These are phyloP conservation scores for Haliclona indistincta DNA, from an alignment of 37 sponge, comb jelly and placozoan genomes.

Conservation along the genomic window DNA sequence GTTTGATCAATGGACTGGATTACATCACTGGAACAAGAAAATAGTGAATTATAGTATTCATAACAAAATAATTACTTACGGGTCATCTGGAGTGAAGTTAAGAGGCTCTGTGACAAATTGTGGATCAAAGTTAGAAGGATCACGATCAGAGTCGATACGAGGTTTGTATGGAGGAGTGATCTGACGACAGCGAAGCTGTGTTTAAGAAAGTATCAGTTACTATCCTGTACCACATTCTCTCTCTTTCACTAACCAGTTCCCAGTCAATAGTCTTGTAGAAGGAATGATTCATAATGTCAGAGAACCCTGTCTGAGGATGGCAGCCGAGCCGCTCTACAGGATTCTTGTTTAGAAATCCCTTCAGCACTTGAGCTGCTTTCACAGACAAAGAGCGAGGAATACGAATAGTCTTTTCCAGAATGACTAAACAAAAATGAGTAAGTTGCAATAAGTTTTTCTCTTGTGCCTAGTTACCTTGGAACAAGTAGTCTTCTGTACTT, in stretches of 20 bases:
- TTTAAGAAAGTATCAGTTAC: background rate
- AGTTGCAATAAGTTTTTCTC: background rate
- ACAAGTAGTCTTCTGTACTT: conserved; percentile 95
- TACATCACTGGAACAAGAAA: conserved; percentile 44
- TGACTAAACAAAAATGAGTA: conserved; percentile 49
- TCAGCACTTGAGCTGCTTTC: conserved; percentile 73
- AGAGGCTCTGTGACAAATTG: conserved; percentile 86
- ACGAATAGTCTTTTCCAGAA: conserved; percentile 93
- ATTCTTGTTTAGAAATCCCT: conserved; percentile 38
- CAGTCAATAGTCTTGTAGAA: conserved; percentile 95
- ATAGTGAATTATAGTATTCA: background rate
- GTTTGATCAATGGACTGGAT: conserved; percentile 85
- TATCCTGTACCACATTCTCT: background rate
- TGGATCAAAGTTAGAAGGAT: conserved; percentile 94
- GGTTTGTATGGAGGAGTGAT: conserved; percentile 96
- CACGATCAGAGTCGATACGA: conserved; percentile 72
- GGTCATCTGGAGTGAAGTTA: conserved; percentile 93
- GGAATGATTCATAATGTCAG: conserved; percentile 78
- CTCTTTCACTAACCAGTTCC: conserved; percentile 73
- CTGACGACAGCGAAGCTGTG: conserved; percentile 75
- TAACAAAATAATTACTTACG: conserved; percentile 41
- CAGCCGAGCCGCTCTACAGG: conserved; percentile 91
- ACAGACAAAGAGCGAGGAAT: conserved; percentile 93
- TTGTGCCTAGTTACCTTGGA: conserved; percentile 68
- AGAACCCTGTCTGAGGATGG: conserved; percentile 86